Percentiles rank a stretch among this genome's conserved stretches.
phyloP scores from a whole-genome alignment of 2,888 invertebrate species.

The Acleris emargana region DNA sequence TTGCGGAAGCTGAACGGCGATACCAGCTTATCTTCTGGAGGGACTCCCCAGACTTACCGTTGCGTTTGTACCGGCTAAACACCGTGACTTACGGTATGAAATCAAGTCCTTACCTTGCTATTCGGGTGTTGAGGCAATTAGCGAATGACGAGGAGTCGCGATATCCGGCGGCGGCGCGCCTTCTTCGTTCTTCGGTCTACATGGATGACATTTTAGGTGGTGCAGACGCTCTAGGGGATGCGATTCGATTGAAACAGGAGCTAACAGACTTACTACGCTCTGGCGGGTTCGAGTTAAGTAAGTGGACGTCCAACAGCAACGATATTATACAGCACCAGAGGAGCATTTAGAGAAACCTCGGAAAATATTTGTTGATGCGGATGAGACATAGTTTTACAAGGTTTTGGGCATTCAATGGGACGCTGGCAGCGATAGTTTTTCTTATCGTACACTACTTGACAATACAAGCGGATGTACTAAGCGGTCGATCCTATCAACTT shows the following conservation, averaged over 20 bases:
- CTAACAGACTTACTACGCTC: conserved; percentile 7
- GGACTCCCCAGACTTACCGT: conserved; percentile 4
- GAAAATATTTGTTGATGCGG: not conserved
- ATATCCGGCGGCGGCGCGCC: conserved; percentile 2
- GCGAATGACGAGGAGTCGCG: conserved; percentile 7
- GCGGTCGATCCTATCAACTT: not conserved
- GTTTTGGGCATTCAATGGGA: conserved; percentile 4
- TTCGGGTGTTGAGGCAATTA: not conserved
- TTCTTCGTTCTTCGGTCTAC: conserved; percentile 2
- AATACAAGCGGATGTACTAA: not conserved
- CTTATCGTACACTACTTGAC: not conserved
- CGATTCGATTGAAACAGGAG: not conserved
- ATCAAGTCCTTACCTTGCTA: conserved; percentile 6
- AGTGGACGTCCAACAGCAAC: conserved; percentile 5
- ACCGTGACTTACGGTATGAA: not conserved
- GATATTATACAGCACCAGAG: not conserved
- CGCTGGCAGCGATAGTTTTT: not conserved
- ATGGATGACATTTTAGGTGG: conserved; percentile 1
- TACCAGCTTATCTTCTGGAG: conserved; percentile 9
- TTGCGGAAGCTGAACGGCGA: not conserved
- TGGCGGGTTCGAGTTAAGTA: conserved; percentile 13
- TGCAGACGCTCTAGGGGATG: not conserved
- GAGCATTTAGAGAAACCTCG: conserved; percentile 4
- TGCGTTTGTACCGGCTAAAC: not conserved
- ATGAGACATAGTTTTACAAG: not conserved